Evolutionary conservation across 2,797 vertebrate species (phyloP), one percentile per base, ranked within the genome.

Genomic region (Sebastiscus tertius): DNA sequence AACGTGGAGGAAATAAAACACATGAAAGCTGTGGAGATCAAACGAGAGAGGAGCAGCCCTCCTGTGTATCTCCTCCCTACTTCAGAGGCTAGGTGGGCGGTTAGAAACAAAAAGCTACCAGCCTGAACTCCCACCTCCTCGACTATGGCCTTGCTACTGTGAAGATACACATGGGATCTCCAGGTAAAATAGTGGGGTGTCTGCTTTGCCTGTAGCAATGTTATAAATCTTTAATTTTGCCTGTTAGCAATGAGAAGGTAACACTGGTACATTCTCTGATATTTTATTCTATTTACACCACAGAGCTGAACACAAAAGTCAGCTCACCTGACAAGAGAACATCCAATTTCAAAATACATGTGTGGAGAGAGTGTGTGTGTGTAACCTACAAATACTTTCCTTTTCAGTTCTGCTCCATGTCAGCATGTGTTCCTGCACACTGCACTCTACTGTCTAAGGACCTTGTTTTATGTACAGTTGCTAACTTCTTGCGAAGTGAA

Each of bases 131-230:
- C 26, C 71, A 55, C 54, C 52, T 74, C 46, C 58, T 46, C 12
- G 1, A 54, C 52, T 56, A 2, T 27, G 55, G 22, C 34, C 79
- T 75, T 59, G 42, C 33, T 76, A 12, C 36, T 76, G 26, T 36
- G 60, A 49, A 65, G 52, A 64, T 34, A 66, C 36, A 79, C 55
- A 69, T 6, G 12, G 14, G 49, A 71, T 54, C 34, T 52, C 10
- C 26, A 74, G 58, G 46, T 71, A n/a, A 71, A 77, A 75, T 12
- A 14, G 29, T 22, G 4, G 29, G 34, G 52, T 71, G 27, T 64
- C 58, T 65, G 29, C 62, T 68, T 77, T 69, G 75, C 74, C 78
- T 49, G 24, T 26, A 62, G 77, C 75, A 76, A 56, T 62, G 8
- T 18, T 65, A 58, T 60, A 63, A 66, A 75, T 26, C 14, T 73